Conservation (phyloP, 2,113 vertebrate genomes). For the Furnarius figulus region DNA sequence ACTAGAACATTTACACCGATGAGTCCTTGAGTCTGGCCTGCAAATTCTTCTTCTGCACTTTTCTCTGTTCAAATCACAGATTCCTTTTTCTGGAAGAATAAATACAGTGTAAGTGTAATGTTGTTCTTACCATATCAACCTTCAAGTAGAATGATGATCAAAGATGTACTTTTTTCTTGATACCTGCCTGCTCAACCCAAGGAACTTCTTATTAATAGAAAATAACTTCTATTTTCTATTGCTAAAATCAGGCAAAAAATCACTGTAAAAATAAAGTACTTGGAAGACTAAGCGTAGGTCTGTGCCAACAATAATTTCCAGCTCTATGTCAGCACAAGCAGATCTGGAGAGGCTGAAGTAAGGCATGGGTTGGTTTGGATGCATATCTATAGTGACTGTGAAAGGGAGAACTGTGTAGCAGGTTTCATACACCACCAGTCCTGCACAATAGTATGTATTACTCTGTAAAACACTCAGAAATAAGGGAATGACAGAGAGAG, state of each 20-base stretch:
- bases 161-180: neutral
- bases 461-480: neutral
- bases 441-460: neutral
- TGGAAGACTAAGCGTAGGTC: neutral
- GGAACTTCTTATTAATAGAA: neutral
- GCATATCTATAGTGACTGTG: neutral
- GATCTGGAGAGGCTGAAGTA: neutral
- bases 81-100: conserved; percentile 65
- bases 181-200: neutral
- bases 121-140: neutral
- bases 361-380: neutral
- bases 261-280: neutral
- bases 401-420: neutral
- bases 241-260: neutral
- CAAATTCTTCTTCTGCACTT: conserved; percentile 73
- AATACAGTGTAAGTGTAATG: neutral
- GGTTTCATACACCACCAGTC: neutral
- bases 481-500: neutral
- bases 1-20: conserved; percentile 77
- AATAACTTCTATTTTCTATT: neutral
- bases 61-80: conserved; percentile 66
- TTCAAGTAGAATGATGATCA: neutral
- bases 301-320: rapidly evolving
- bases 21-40: conserved; percentile 38
- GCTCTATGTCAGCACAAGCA: neutral